Conservation (phyloP, 2,113 vertebrate species). For the Acrocephalus arundinaceus region DNA sequence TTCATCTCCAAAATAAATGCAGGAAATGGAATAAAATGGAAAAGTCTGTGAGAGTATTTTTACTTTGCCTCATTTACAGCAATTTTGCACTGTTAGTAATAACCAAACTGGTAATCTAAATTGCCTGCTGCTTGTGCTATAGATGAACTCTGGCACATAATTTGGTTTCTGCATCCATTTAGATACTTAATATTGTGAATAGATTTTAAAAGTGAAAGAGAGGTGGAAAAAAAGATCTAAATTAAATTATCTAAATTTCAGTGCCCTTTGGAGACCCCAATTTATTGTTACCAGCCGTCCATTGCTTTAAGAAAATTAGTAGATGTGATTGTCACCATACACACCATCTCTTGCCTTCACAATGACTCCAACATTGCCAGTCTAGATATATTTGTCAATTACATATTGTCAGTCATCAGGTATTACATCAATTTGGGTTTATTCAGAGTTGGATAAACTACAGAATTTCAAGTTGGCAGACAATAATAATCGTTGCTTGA, state of each 20-base stretch:
- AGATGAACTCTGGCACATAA: background rate
- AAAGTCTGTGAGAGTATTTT: background rate
- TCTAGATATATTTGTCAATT: background rate
- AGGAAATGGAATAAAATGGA: constrained; percentile 16
- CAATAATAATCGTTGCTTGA: background rate
- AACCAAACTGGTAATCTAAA: background rate
- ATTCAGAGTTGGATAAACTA: background rate
- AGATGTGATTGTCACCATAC: background rate
- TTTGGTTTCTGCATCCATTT: constrained; percentile 18
- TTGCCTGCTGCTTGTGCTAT: background rate
- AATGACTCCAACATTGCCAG: background rate
- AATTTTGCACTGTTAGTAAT: constrained; percentile 21
- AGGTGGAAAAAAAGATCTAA: background rate
- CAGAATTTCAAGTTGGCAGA: background rate
- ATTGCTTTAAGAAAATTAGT: background rate
- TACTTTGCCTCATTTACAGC: constrained; percentile 20
- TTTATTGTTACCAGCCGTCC: background rate
- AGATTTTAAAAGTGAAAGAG: background rate
- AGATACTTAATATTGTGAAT: background rate
- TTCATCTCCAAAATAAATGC: constrained; percentile 21
- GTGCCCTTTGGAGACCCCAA: background rate
- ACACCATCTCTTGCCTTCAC: background rate
- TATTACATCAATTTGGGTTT: background rate
- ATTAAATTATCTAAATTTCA: background rate
- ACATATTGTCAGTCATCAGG: background rate